Evolutionary conservation across 2,113 vertebrate species (phyloP).

Genomic region (Lophotis ruficrista): DNA sequence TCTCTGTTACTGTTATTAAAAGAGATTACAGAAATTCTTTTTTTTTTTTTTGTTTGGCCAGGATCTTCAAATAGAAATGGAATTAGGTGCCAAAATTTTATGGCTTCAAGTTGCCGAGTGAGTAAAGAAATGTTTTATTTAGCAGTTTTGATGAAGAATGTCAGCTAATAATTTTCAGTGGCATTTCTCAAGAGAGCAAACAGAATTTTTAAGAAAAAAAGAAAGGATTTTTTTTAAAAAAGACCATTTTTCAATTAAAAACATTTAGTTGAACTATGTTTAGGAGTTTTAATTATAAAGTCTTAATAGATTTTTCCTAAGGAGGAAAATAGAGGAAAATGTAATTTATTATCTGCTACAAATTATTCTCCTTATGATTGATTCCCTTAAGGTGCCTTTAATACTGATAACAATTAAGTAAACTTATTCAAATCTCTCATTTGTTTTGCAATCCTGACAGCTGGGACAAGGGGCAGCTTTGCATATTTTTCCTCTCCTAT

Average conservation of each 20-base stretch:
- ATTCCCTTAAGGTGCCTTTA: conserved; percentile 10
- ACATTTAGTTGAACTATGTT: neutral
- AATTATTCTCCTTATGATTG: neutral
- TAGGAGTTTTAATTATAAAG: conserved; percentile 18
- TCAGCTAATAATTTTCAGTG: neutral
- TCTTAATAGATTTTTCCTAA: conserved; percentile 13
- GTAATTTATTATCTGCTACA: conserved; percentile 1
- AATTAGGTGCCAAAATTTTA: neutral
- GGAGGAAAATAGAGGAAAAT: neutral
- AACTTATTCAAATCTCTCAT: conserved; percentile 18
- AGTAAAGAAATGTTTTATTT: neutral
- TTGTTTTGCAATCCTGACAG: neutral
- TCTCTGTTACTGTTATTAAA: neutral
- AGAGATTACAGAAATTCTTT: neutral
- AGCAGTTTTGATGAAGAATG: neutral
- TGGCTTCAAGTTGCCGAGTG: neutral
- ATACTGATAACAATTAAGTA: conserved; percentile 14
- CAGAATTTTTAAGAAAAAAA: neutral
- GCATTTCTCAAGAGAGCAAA: neutral
- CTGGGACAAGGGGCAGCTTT: conserved; percentile 3
- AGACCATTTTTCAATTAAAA: neutral
- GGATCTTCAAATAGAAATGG: neutral
- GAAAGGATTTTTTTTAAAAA: neutral
- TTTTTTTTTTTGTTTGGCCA: neutral
- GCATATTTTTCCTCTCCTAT: neutral